A percentile compares a stretch with the other conserved stretches of the same genome.
Conservation (phyloP, 2,797 vertebrate genomes). For the Neosilurus hyrtlii region DNA sequence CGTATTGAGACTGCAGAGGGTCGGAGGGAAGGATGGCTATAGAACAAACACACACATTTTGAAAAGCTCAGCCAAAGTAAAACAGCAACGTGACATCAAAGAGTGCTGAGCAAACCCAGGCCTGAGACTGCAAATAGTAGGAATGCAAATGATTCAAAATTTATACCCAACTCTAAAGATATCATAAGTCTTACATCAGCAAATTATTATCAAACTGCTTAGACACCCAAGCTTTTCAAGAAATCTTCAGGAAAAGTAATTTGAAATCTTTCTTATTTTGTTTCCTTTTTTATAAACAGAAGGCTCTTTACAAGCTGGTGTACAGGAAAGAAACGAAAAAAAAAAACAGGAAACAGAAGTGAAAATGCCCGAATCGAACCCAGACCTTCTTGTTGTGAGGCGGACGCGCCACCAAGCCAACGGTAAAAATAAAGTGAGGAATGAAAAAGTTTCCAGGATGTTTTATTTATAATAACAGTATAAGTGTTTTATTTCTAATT, state of each 20-base stretch:
- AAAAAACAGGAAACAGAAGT: background rate
- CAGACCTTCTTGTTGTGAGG: too few relatives aligned
- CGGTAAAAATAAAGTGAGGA: too few relatives aligned
- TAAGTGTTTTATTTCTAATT: background rate
- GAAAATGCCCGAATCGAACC: background rate
- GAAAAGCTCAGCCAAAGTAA: background rate
- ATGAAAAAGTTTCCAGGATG: too few relatives aligned
- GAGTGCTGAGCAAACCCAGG: background rate
- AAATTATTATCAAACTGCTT: background rate
- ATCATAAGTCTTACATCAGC: background rate
- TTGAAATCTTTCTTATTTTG: too few relatives aligned
- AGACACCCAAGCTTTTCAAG: background rate
- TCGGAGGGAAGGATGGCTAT: slow-evolving; percentile 81
- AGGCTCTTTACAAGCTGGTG: background rate
- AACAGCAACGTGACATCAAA: background rate
- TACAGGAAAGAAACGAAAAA: background rate
- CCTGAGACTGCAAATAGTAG: background rate
- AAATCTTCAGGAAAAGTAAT: background rate
- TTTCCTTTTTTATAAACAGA: background rate
- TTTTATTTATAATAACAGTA: too few relatives aligned
- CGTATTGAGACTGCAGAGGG: slow-evolving; percentile 83
- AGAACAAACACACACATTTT: background rate
- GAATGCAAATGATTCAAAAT: background rate
- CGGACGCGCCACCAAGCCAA: too few relatives aligned
- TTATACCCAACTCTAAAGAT: background rate